Evolutionary conservation across 2,113 vertebrate species (phyloP).

Genomic region (Phylloscopus trochiloides): DNA sequence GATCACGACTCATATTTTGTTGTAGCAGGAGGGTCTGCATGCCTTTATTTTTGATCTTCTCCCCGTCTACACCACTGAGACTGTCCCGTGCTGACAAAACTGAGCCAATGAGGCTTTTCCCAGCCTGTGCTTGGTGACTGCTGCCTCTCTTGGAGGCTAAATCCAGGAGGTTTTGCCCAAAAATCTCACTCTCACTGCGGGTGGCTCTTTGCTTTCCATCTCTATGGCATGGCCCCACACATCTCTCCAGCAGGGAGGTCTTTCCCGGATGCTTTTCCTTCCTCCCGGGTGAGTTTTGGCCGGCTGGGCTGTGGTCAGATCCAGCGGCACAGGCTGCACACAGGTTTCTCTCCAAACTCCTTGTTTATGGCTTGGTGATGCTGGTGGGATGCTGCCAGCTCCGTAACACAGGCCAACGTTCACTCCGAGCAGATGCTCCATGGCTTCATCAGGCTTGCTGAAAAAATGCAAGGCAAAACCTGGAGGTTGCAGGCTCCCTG

Average conservation of each 20-base stretch:
- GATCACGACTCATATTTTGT: neutral
- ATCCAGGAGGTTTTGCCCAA: neutral
- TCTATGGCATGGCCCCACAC: neutral
- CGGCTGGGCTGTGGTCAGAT: fast-evolving
- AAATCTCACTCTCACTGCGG: fast-evolving
- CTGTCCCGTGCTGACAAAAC: neutral
- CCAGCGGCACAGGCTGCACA: fast-evolving
- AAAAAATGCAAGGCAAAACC: neutral
- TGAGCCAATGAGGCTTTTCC: neutral
- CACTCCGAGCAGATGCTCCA: fast-evolving
- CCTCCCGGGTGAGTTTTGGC: neutral
- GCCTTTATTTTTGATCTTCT: neutral
- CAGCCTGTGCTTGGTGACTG: neutral
- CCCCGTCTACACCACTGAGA: fast-evolving
- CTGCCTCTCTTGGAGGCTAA: neutral
- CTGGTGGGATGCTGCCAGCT: neutral
- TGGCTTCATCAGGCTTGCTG: neutral
- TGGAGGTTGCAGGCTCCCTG: neutral
- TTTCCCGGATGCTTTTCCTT: neutral
- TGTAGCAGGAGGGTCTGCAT: neutral
- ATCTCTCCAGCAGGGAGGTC: neutral
- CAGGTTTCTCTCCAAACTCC: neutral
- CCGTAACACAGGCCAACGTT: fast-evolving
- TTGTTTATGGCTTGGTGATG: neutral
- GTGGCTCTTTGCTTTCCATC: neutral